Conservation (phyloP, 2,113 vertebrate species). For the Takifugu flavidus region DNA sequence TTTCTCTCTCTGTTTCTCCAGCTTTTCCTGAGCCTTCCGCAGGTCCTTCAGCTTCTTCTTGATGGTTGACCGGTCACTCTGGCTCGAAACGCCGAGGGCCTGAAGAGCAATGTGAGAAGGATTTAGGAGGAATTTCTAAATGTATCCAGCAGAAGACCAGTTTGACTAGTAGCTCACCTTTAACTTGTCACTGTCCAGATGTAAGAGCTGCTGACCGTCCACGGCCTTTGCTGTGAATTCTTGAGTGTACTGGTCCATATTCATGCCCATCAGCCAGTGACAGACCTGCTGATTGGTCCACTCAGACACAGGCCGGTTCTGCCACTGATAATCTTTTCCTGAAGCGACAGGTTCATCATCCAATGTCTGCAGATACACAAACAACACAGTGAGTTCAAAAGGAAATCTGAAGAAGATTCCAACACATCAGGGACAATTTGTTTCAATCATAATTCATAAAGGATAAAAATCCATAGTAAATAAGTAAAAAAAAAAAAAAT, state of each 20-base stretch:
- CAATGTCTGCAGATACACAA: conserved; percentile 71
- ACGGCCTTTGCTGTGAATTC: conserved; percentile 82
- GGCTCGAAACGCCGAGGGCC: conserved; percentile 82
- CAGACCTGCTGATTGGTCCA: conserved; percentile 88
- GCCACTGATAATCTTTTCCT: conserved; percentile 88
- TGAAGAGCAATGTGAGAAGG: conserved; percentile 30
- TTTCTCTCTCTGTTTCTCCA: conserved; percentile 86
- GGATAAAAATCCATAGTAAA: too few species aligned
- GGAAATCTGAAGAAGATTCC: not conserved
- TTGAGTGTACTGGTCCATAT: conserved; percentile 86
- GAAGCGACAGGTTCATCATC: conserved; percentile 79
- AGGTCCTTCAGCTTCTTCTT: conserved; percentile 91
- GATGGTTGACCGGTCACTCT: conserved; percentile 83
- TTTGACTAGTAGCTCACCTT: conserved; percentile 72
- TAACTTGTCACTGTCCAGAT: conserved; percentile 83
- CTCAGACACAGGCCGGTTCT: conserved; percentile 81
- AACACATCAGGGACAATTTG: too few species aligned
- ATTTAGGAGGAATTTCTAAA: not conserved
- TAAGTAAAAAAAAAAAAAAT: too few species aligned
- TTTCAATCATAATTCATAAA: too few species aligned
- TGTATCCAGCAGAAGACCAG: not conserved
- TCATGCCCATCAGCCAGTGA: conserved; percentile 87
- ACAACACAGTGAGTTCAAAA: not conserved
- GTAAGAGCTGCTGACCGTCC: conserved; percentile 82
- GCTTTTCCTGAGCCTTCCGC: conserved; percentile 86